Evolutionary conservation across 2,888 invertebrate genomes (phyloP).

Genomic region (Perithous albicinctus): DNA sequence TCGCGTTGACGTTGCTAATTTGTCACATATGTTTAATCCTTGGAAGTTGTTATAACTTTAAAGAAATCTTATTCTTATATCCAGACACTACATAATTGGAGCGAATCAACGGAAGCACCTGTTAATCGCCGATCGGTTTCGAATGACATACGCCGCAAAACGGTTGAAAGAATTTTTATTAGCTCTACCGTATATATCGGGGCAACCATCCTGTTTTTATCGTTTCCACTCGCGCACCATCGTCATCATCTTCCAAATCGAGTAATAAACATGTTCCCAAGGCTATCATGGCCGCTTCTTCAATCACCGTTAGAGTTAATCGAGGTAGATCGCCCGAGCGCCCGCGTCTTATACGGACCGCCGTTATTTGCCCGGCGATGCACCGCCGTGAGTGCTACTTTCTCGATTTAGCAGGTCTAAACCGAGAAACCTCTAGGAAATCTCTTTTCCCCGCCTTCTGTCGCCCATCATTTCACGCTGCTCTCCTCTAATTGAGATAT

Average conservation of each 20-base stretch:
- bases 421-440: too few relatives aligned
- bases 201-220: slow-evolving; percentile 33
- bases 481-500: background rate
- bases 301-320: slow-evolving; percentile 80
- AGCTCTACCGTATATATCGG: background rate
- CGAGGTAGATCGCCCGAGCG: slow-evolving; percentile 70
- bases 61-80: background rate
- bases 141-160: background rate
- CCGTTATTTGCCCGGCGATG: slow-evolving; percentile 59
- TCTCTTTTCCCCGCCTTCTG: slow-evolving; percentile 63
- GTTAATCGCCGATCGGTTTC: too few relatives aligned
- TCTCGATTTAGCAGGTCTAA: too few relatives aligned
- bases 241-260: slow-evolving; percentile 81
- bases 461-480: slow-evolving; percentile 4
- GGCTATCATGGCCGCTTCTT: slow-evolving; percentile 68
- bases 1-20: background rate
- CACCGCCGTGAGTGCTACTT: slow-evolving; percentile 58
- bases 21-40: background rate
- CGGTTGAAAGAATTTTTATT: background rate
- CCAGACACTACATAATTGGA: background rate
- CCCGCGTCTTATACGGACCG: slow-evolving; percentile 70
- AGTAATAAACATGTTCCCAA: slow-evolving; percentile 77
- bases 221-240: slow-evolving; percentile 63
- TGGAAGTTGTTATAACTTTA: too few relatives aligned
- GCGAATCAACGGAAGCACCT: background rate